Base-by-base conservation (phyloP, 2,113 vertebrate genomes). In the Alligator sinensis region DNA sequence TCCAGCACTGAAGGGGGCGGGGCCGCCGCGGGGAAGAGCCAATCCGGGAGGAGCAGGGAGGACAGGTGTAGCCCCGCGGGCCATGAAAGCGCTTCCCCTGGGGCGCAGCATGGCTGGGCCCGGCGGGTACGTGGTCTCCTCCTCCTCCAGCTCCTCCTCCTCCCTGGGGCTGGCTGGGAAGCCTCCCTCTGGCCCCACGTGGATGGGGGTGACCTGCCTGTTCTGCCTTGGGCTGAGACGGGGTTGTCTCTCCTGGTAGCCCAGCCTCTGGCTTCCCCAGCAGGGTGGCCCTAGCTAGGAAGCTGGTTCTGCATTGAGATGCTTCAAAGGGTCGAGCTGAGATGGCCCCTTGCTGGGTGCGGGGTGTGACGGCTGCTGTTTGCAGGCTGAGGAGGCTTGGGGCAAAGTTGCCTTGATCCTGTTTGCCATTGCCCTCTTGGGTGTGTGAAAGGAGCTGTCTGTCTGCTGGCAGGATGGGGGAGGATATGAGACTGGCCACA, bases 81-180 rank as follows among this genome's bases (percentile, higher is more conserved):
- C 66, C 82, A 95, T 97, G 96, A 96, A 97, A 95, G 85, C 8
- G 24, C 70, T 59, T 30, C 14, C 0, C 15, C 17, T 82, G 28
- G 22, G 2, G 1, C 0, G 0, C 0, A 1, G 2, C 2, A 3
- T 3, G 1, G 0, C 13, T 55, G 70, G 85, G 64, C 22, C 3
- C 0, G 30, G 58, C 1, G 59, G 8, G 93, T 96, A 5, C 57
- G 96, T 91, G 0, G 1, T 0, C 47, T 4, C 24, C 0, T 0
- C 12, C 0, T 0, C 34, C 34, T 34, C 14, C 58, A 4, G 2
- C n/a, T n/a, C n/a, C n/a, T n/a, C n/a, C n/a, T n/a, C n/a, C n/a
- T n/a, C n/a, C 34, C 34, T 34, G 34, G 34, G 7, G 47, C 47
- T 47, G 7, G 7, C 7, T 47, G 47, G 47, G 47, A 9, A 9